Conservation (phyloP, 2,888 invertebrate species). For the Trichopoda pennipes region DNA sequence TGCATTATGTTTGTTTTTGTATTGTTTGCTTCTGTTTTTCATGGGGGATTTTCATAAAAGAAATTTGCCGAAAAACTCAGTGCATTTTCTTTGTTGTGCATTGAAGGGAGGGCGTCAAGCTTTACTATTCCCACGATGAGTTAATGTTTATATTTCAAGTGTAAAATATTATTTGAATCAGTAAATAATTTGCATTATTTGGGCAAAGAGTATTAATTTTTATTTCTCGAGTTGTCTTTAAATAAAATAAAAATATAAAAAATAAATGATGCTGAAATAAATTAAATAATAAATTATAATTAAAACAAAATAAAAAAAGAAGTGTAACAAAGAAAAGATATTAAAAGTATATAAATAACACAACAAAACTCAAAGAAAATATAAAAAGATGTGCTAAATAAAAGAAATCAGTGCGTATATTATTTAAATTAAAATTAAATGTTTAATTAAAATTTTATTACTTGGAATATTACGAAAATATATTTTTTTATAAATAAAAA, state of each 20-base stretch:
- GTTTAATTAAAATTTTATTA: not conserved
- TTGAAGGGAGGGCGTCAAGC: constrained; percentile 6
- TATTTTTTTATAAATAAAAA: too few species aligned
- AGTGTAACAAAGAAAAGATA: not conserved
- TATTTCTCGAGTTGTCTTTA: constrained; percentile 1
- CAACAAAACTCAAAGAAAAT: not conserved
- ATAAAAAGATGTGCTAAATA: not conserved
- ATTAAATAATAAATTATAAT: constrained; percentile 7
- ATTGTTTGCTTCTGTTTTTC: constrained; percentile 4
- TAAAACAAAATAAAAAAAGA: constrained; percentile 5
- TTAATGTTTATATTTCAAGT: constrained; percentile 17
- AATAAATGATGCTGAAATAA: constrained; percentile 26
- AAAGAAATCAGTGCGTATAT: not conserved
- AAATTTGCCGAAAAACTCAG: constrained; percentile 27
- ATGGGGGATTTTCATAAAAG: constrained; percentile 12
- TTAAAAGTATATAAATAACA: not conserved
- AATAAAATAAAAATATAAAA: not conserved
- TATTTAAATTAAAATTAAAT: not conserved
- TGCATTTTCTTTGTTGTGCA: constrained; percentile 41
- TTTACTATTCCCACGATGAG: not conserved
- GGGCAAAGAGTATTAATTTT: constrained; percentile 29
- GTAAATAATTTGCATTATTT: constrained; percentile 48
- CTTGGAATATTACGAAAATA: too few species aligned
- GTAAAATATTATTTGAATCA: constrained; percentile 10
- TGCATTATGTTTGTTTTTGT: constrained; percentile 16